Base-by-base conservation (phyloP, 2,113 vertebrate genomes). In the Petromus typicus region DNA sequence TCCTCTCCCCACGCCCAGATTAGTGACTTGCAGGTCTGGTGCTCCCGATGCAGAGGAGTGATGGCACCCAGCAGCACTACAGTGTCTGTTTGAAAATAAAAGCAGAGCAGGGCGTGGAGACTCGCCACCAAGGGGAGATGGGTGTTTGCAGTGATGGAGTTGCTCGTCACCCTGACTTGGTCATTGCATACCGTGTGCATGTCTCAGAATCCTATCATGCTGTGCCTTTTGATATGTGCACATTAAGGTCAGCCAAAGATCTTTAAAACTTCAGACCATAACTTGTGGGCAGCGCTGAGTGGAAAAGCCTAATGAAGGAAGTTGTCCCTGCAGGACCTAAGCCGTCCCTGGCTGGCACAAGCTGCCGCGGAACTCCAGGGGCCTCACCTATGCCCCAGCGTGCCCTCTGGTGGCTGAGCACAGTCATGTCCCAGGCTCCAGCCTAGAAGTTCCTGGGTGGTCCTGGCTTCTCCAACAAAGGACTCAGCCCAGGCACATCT, bases 321-420 rank as follows among this genome's bases (percentile, higher is more conserved):
- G 54, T 20, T 16, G 54, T 23, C 54, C 56, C 54, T 20, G 45
- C 30, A n/a, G 20, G n/a, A 3, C 34, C 7, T 13, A 7, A 30
- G 30, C 48, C 2, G 69, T 54, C 76, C 32, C 48, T 18, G 71
- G 25, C 73, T 51, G 20, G 45, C 27, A 17, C 6, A 6, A 51
- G 48, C 48, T 51, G 48, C 48, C 48, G 5, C 48, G 6, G 10
- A 51, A 51, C 48, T 51, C 48, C 48, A 51, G 48, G 6, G 80
- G 69, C 37, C 18, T 9, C 79, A 7, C n/a, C 78, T n/a, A 25
- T 7, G 12, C 34, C 43, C 73, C 7, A 7, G 40, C 0, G 0
- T 6, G 13, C 63, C 71, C 56, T n/a, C 80, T 92, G 22, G 64
- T 94, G 85, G 57, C 48, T 22, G 59, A 34, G 27, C 34, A 13